Base-by-base conservation (phyloP, 2,113 vertebrate species). In the Cathartes aura region DNA sequence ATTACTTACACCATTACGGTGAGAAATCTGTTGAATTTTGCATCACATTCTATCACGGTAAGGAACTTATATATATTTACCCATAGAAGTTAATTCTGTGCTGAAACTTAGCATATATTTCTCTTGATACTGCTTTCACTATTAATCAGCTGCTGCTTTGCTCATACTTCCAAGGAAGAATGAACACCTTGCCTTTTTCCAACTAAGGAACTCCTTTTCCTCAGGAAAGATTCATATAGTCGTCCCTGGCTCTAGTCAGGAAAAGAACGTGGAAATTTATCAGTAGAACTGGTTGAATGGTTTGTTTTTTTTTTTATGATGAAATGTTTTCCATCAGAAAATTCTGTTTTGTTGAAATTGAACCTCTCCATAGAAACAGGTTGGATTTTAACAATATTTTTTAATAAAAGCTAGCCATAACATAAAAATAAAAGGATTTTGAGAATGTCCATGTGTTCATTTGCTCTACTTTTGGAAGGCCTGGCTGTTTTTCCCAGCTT, bases 21-120 rank as follows among this genome's bases (percentile, higher is more conserved):
- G 45, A 88, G 76, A 71, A 93, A 67, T 66, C 68, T 95, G 86
- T 93, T 82, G 84, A 86, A 68, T 75, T 90, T 96, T 92, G n/a
- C 74, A 75, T 19, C 68, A 62, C 40, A 52, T 60, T 93, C 68
- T 72, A 64, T 87, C 84, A 72, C 64, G 85, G 53, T 72, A 89
- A 89, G 63, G 84, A 91, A 85, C 76, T 89, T 88, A 60, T 72
- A 81, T 42, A 55, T 87, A 74, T 93, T 90, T 97, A 92, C 78
- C 23, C 59, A 82, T 38, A 71, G 47, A 95, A 95, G 93, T 95
- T 87, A 95, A 70, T 83, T 89, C 88, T 64, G 43, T 78, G 40
- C 74, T 85, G 74, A 93, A 93, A 88, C 32, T 74, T 79, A 59
- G 60, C 47, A 79, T 67, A 42, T 48, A 68, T 73, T 86, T 93